A percentile compares a stretch with the other conserved stretches of the same genome.
Evolutionary conservation across 2,797 vertebrate genomes (phyloP).

Genomic region (Lutjanus campechanus): DNA sequence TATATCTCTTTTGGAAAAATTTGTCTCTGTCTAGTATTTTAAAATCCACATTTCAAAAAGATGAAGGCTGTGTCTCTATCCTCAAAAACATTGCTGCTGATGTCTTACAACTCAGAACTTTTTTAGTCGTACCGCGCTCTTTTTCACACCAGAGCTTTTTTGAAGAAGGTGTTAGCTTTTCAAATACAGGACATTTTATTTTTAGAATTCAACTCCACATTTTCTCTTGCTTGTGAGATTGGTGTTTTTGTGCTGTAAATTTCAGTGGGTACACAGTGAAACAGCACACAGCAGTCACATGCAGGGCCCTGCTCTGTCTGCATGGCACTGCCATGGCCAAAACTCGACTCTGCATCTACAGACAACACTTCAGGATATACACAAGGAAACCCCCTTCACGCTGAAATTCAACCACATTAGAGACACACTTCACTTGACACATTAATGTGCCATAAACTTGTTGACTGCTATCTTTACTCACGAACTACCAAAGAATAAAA

Average conservation of each 20-base stretch:
- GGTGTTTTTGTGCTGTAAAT: conserved; percentile 55
- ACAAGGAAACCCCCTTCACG: conserved; percentile 41
- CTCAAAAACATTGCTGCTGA: conserved; percentile 28
- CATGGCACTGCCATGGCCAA: background rate
- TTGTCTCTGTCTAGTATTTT: background rate
- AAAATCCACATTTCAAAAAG: conserved; percentile 11
- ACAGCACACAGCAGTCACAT: conserved; percentile 30
- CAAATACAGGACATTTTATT: conserved; percentile 71
- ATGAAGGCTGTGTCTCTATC: conserved; percentile 17
- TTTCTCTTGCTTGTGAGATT: conserved; percentile 56
- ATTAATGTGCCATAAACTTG: background rate
- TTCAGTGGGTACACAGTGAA: conserved; percentile 42
- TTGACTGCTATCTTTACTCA: background rate
- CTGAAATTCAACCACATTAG: conserved; percentile 52
- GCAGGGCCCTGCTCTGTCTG: conserved; percentile 27
- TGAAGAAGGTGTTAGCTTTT: conserved; percentile 72
- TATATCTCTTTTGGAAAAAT: background rate
- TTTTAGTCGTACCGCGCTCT: conserved; percentile 49
- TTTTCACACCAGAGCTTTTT: conserved; percentile 72
- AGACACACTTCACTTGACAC: conserved; percentile 10
- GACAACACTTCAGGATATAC: conserved; percentile 12
- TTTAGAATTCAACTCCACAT: conserved; percentile 66
- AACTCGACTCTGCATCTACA: conserved; percentile 11
- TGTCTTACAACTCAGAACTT: conserved; percentile 55
- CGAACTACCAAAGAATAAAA: conserved; percentile 14